Evolutionary conservation across 2,113 vertebrate species (phyloP).

Genomic region (Pterocles gutturalis): DNA sequence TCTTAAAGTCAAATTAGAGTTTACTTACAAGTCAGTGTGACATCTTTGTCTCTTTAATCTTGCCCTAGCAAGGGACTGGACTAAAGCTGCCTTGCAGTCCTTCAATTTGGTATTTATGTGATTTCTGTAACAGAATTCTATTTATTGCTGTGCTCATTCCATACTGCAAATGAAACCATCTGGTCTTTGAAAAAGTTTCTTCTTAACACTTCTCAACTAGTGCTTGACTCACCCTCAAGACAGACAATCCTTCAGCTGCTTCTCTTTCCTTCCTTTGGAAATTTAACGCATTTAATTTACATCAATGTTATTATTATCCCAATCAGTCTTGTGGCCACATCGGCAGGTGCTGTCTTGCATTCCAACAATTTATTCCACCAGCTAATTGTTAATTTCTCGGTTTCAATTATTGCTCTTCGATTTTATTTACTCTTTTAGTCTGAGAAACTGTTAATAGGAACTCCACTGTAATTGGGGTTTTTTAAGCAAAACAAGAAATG

Average conservation of each 20-base stretch:
- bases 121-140: neutral
- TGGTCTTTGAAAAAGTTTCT: neutral
- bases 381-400: neutral
- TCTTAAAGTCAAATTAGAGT: neutral
- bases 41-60: neutral
- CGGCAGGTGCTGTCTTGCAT: neutral
- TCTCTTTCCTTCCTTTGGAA: neutral
- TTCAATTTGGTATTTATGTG: neutral
- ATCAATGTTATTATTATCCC: neutral
- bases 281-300: neutral
- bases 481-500: neutral
- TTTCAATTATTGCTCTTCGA: neutral
- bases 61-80: neutral
- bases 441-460: neutral
- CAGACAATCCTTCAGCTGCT: neutral
- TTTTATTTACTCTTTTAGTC: neutral
- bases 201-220: neutral
- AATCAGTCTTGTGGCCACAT: neutral
- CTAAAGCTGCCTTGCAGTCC: neutral
- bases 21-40: neutral
- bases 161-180: neutral
- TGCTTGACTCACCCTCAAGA: neutral
- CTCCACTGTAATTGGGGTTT: neutral
- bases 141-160: neutral
- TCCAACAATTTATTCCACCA: neutral